Conservation (phyloP, 2,888 invertebrate species). For the Eudasyphora cyanicolor region DNA sequence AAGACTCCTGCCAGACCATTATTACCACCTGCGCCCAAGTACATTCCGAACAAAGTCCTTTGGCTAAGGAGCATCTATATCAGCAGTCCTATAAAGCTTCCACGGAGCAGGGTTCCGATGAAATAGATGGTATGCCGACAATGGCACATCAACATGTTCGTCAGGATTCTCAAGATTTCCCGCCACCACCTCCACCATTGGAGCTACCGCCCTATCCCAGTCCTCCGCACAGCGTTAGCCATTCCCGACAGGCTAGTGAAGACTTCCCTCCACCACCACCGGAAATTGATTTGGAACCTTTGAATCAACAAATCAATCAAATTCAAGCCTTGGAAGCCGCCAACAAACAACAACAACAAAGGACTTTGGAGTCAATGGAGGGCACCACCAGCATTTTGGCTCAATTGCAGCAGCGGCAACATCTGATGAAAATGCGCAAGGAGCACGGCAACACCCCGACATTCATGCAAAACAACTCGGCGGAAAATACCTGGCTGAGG, state of each 20-base stretch:
- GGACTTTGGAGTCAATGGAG: slow-evolving; percentile 78
- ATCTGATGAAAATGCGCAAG: slow-evolving; percentile 81
- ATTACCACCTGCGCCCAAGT: slow-evolving; percentile 90
- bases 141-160: slow-evolving; percentile 24
- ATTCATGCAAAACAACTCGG: slow-evolving; percentile 70
- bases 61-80: slow-evolving; percentile 79
- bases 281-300: slow-evolving; percentile 84
- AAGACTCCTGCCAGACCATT: slow-evolving; percentile 84
- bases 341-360: slow-evolving; percentile 76
- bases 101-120: slow-evolving; percentile 81
- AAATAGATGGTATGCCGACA: slow-evolving; percentile 81
- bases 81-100: slow-evolving; percentile 65
- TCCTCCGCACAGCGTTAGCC: slow-evolving; percentile 87
- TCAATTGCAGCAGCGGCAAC: slow-evolving; percentile 84
- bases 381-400: slow-evolving; percentile 82
- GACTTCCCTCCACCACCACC: slow-evolving; percentile 94
- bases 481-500: slow-evolving; percentile 84
- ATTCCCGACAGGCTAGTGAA: slow-evolving; percentile 92
- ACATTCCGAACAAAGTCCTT: slow-evolving; percentile 89
- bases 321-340: slow-evolving; percentile 78
- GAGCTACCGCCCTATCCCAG: slow-evolving; percentile 91
- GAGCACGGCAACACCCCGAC: slow-evolving; percentile 78
- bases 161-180: slow-evolving; percentile 54
- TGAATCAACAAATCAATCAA: slow-evolving; percentile 83
- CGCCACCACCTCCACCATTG: slow-evolving; percentile 71